These are phyloP conservation scores for Scomber scombrus DNA, from an alignment of 2,113 vertebrate species.

Conservation along the genomic window DNA sequence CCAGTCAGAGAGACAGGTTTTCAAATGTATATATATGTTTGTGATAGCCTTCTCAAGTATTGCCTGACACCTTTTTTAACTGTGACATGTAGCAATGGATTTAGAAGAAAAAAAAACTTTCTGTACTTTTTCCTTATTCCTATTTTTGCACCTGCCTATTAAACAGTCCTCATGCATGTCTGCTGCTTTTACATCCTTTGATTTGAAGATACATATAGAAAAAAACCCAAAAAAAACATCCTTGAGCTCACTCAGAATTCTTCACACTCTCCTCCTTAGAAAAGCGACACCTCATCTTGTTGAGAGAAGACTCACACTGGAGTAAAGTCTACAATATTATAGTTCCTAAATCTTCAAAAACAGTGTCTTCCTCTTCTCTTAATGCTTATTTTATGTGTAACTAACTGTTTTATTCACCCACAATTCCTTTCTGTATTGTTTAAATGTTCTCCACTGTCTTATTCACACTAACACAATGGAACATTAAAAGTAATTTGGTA, in stretches of 20 bases:
- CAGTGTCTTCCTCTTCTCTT: too few species aligned
- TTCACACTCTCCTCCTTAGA: neutral
- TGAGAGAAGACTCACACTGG: neutral
- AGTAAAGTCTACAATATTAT: neutral
- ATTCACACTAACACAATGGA: neutral
- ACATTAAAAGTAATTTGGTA: neutral
- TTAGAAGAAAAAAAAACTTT: neutral
- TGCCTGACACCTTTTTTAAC: neutral
- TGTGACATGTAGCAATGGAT: too few species aligned
- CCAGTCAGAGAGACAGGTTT: neutral
- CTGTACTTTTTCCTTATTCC: constrained; percentile 1
- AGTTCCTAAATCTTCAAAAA: neutral
- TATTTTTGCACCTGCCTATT: constrained; percentile 26
- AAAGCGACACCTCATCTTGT: constrained; percentile 5
- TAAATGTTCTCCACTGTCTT: neutral
- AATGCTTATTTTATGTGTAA: neutral
- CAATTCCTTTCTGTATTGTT: neutral
- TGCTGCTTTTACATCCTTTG: constrained; percentile 26
- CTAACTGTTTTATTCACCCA: neutral
- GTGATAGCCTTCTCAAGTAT: neutral
- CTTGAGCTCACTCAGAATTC: neutral
- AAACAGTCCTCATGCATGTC: neutral
- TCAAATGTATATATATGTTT: neutral
- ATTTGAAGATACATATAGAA: neutral
- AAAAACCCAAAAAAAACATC: too few species aligned